Evolutionary conservation across 1,140 invertebrate species (phyloP).

Genomic region (Tetranychus cinnabarinus): DNA sequence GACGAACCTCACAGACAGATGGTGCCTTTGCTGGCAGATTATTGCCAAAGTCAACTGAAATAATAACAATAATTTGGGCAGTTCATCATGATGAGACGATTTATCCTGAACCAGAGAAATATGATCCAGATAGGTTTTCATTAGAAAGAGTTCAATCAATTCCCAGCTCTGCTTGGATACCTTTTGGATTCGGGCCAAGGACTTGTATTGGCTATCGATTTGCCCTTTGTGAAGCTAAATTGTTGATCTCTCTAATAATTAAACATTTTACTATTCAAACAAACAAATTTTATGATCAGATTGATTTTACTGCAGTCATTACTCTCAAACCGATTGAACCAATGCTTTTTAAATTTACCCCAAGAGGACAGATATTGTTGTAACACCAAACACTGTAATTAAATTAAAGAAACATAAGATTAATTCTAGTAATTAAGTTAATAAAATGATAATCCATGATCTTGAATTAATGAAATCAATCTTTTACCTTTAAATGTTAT

Average conservation of each 20-base stretch:
- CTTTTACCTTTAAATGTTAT: too few species aligned
- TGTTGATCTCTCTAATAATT: not conserved
- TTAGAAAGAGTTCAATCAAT: not conserved
- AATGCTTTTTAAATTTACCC: too few species aligned
- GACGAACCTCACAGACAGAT: too few species aligned
- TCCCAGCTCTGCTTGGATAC: conserved; percentile 24
- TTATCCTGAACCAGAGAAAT: conserved; percentile 26
- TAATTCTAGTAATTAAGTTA: too few species aligned
- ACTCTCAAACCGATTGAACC: not conserved
- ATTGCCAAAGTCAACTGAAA: too few species aligned
- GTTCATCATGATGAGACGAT: not conserved
- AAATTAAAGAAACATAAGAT: too few species aligned
- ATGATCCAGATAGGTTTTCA: conserved; percentile 10
- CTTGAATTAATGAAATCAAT: too few species aligned
- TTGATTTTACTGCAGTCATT: not conserved
- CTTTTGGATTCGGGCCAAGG: conserved; percentile 35
- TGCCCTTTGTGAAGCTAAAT: conserved; percentile 8
- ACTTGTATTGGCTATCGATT: conserved; percentile 24
- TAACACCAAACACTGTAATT: too few species aligned
- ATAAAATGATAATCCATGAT: too few species aligned
- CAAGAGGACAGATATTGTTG: too few species aligned
- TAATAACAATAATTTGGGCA: too few species aligned
- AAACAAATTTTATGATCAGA: conserved; percentile 4
- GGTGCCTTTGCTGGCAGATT: too few species aligned
- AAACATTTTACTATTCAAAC: not conserved